Percentiles rank a stretch among this genome's conserved stretches.
Conservation (phyloP, 2,797 vertebrate genomes). For the Eupleurogrammus muticus region DNA sequence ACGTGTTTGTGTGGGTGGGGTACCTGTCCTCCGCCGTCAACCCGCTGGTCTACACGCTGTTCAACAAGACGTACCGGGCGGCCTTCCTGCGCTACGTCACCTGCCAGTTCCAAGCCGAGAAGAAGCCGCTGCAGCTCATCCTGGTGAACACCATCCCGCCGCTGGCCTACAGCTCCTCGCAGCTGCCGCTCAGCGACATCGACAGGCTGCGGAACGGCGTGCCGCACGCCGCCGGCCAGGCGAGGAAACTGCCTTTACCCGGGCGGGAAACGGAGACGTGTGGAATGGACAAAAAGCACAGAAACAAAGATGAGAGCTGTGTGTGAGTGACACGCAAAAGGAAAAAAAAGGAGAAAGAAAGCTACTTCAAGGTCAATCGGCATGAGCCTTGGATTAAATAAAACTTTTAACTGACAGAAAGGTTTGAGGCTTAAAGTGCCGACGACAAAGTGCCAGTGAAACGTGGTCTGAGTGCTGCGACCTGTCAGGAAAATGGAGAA, state of each 20-base stretch:
- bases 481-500: neutral
- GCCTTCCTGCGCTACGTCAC: conserved; percentile 93
- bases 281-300: neutral
- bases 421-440: conserved; percentile 32
- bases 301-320: conserved; percentile 66
- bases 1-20: conserved; percentile 97
- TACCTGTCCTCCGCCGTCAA: conserved; percentile 97
- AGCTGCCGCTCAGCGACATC: conserved; percentile 83
- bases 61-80: conserved; percentile 94
- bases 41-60: conserved; percentile 94
- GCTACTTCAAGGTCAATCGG: neutral
- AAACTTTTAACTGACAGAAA: neutral
- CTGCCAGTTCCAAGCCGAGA: conserved; percentile 91
- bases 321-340: conserved; percentile 48
- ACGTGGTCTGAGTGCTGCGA: neutral
- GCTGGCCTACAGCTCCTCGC: conserved; percentile 89
- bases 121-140: conserved; percentile 92
- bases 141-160: conserved; percentile 95
- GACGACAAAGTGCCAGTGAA: conserved; percentile 57
- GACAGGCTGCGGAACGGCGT: conserved; percentile 80
- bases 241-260: conserved; percentile 76
- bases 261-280: conserved; percentile 65
- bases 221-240: conserved; percentile 61
- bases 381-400: neutral
- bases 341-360: neutral